A percentile compares a stretch with the other conserved stretches of the same genome.
Conservation (phyloP, 2,888 invertebrate species). For the Eretmocerus hayati region DNA sequence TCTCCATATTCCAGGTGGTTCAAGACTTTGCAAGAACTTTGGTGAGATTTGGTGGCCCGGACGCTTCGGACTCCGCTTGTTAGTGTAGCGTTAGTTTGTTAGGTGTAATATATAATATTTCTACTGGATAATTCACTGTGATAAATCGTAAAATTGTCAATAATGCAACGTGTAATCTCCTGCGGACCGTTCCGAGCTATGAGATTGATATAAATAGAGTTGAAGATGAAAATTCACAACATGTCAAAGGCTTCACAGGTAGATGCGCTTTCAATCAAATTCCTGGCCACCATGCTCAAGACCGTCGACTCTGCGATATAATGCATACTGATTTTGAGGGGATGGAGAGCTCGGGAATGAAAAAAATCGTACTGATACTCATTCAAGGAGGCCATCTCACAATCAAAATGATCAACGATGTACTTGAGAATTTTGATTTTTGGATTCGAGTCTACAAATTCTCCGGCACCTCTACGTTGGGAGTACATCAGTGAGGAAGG, state of each 20-base stretch:
- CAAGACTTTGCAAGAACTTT: too few relatives aligned
- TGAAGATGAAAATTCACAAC: too few relatives aligned
- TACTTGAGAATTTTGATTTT: background rate
- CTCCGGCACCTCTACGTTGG: background rate
- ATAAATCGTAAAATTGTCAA: too few relatives aligned
- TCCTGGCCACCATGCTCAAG: background rate
- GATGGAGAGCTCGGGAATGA: background rate
- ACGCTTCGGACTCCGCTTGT: too few relatives aligned
- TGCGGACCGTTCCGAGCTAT: conserved; percentile 6
- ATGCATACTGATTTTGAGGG: conserved; percentile 3
- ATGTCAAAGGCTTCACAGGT: background rate
- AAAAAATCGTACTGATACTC: background rate
- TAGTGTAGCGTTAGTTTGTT: too few relatives aligned
- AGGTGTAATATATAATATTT: too few relatives aligned
- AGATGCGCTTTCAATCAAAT: background rate
- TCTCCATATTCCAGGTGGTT: too few relatives aligned
- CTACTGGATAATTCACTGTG: too few relatives aligned
- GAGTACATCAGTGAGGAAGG: background rate
- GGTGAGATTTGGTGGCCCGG: too few relatives aligned
- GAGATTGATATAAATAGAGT: background rate
- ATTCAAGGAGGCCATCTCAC: too few relatives aligned
- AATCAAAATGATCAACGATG: background rate
- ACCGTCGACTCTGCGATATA: background rate
- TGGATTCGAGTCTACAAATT: background rate
- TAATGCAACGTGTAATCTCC: too few relatives aligned